Evolutionary conservation across 2,797 vertebrate genomes (phyloP), one percentile per base, ranked within the genome.

Genomic region (Gadopsis marmoratus): DNA sequence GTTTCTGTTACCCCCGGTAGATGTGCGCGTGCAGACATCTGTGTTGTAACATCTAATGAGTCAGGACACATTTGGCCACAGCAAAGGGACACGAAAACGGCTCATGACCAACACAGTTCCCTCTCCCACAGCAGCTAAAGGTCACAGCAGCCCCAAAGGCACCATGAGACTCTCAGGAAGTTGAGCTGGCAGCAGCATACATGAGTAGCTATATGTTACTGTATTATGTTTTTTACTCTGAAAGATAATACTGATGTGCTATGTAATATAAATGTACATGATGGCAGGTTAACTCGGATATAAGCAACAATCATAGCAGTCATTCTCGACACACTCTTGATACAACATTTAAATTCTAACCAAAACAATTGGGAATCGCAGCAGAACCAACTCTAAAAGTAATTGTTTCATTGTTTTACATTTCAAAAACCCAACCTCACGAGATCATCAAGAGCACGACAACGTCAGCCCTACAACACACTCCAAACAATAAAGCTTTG

Each of bases 111-210:
- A 31, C 65, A 62, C 51, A 53, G 43, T 37, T 33, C 23, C 47
- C 55, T 50, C 29, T 13, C 19, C 2, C 29, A 39, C 50, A 65
- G 66, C 66, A 76, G 59, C 45, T 75, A 47, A 87, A 89, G 82
- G 84, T 84, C 79, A 86, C 53, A 74, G 64, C 37, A 39, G 29
- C 60, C 78, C 86, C 56, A 21, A 65, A 82, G 66, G 84, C 39
- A 39, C 4, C 37, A 19, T 3, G 17, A 54, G 41, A 26, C 54
- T 29, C 37, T 39, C 37, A 39, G 37, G 37, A 39, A 39, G 37
- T 9, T 39, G 37, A 39, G 37, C 19, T 45, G 16, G 71, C 60
- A 45, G 47, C 9, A 16, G 16, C 53, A 69, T n/a, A 31, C 45
- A 77, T 5, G n/a, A 72, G 0, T 39, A 33, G 33, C 33, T 33